Evolutionary conservation across 2,113 vertebrate genomes (phyloP), one percentile per base, ranked within the genome.

Genomic region (Sinocyclocheilus maitianheensis): DNA sequence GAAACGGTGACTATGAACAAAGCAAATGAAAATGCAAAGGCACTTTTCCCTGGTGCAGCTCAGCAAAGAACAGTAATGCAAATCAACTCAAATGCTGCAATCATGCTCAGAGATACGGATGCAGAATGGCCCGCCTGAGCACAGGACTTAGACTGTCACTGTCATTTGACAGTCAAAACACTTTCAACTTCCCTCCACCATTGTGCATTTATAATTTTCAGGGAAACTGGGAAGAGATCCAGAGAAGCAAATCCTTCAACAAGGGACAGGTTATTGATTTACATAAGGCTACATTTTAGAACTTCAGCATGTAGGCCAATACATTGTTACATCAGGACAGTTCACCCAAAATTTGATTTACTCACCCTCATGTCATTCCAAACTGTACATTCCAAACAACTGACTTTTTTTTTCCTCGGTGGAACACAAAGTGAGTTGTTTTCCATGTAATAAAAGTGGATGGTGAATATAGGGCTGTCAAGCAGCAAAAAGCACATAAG

Each of bases 161-260:
- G 62, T 91, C 88, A 95, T 95, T 95, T 95, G 93, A 20, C 93
- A 94, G 91, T 94, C 94, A 95, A 94, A 95, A 84, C 84, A 88
- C 89, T 30, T 89, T 76, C 72, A 84, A 90, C 86, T 91, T 92
- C 92, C 93, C 92, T 92, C 89, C 86, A 89, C 90, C 92, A 92
- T 93, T 92, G 91, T 92, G 91, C 93, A 90, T 91, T 90, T 91
- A 92, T 91, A 91, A 92, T 94, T 94, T 94, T 92, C 94, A 94
- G 93, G 93, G 91, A 95, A 94, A 94, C 93, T 89, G 92, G 90
- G 86, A 85, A 87, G 87, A 86, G n/a, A 86, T 90, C 90, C 86
- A 85, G 63, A 74, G n/a, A 89, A 89, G 62, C 77, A 12, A 85
- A 48, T 18, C 40, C 63, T 69, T 71, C 46, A 82, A 13, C 63